These are phyloP conservation scores for Azorinus chamasolen DNA, from an alignment of 2,888 invertebrate genomes.

Conservation along the genomic window DNA sequence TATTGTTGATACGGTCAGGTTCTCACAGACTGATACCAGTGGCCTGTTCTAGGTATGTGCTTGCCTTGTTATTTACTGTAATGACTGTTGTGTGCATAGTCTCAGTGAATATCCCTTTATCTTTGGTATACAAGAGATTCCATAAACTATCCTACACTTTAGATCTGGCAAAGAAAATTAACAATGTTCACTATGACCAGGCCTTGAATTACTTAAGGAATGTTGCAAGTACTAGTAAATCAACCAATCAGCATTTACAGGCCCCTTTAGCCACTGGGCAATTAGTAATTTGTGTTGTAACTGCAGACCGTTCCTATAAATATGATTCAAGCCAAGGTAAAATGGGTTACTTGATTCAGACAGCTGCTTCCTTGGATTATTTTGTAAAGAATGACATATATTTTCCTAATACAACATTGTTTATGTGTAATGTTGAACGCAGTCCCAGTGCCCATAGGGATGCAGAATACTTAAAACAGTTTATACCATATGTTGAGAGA, in stretches of 20 bases:
- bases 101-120: slow-evolving; percentile 26
- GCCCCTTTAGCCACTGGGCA: too few species aligned
- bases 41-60: too few species aligned
- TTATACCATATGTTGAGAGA: slow-evolving; percentile 68
- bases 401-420: slow-evolving; percentile 64
- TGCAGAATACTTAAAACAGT: slow-evolving; percentile 63
- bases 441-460: slow-evolving; percentile 72
- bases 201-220: too few species aligned
- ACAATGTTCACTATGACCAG: not conserved
- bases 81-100: too few species aligned
- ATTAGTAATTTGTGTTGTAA: slow-evolving; percentile 46
- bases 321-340: not conserved
- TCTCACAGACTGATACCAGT: too few species aligned
- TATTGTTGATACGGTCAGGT: too few species aligned
- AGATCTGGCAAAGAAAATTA: not conserved
- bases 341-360: slow-evolving; percentile 48
- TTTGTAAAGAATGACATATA: slow-evolving; percentile 50
- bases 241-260: too few species aligned
- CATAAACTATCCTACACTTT: slow-evolving; percentile 4
- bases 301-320: slow-evolving; percentile 10
- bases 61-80: too few species aligned
- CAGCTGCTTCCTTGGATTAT: slow-evolving; percentile 58
- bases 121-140: slow-evolving; percentile 25
- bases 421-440: slow-evolving; percentile 82
- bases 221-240: too few species aligned